Evolutionary conservation across 2,888 invertebrate genomes (phyloP), one percentile per base, ranked within the genome.

Genomic region (Rosalia funebris): DNA sequence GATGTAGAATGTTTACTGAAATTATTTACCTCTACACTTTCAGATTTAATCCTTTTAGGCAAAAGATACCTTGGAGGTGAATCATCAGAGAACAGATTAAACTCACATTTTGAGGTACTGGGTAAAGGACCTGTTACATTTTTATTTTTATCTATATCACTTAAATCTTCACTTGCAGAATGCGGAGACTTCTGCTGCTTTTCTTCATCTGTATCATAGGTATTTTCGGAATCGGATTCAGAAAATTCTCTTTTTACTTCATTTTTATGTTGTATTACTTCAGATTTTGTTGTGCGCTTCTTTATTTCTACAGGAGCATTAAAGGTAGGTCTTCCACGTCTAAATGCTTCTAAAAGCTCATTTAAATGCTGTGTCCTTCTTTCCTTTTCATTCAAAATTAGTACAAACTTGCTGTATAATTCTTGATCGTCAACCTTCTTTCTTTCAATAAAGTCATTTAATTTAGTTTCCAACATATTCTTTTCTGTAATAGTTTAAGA

Each of bases 361-460:
- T 71, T 77, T 39, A 79, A 67, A 65, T 77, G 76, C 55, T 77
- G 76, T 60, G 80, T 80, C 39, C 75, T 68, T 16, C 66, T 71
- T 62, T 80, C 80, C 55, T 81, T 81, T 62, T 79, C 79, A 68
- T 80, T 80, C 63, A 81, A 62, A 25, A 78, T 41, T 47, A 74
- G 62, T 17, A 76, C 57, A 70, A 80, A 80, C 20, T 71, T 74
- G 46, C 73, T 75, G 11, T 73, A 75, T 55, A 79, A 68, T 57
- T 73, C 67, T 47, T 72, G 56, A 48, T 79, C 79, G 44, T 73
- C 71, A 11, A 42, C n/a, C 46, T 68, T 56, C 58, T 71, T 76
- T 53, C 68, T 65, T 19, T 65, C 60, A 11, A 74, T 41, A 37
- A 76, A 66, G 50, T 74, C 73, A 41, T 68, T 57, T 15, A 77